Conservation (phyloP, 2,113 vertebrate genomes). For the Pseudopipra pipra region DNA sequence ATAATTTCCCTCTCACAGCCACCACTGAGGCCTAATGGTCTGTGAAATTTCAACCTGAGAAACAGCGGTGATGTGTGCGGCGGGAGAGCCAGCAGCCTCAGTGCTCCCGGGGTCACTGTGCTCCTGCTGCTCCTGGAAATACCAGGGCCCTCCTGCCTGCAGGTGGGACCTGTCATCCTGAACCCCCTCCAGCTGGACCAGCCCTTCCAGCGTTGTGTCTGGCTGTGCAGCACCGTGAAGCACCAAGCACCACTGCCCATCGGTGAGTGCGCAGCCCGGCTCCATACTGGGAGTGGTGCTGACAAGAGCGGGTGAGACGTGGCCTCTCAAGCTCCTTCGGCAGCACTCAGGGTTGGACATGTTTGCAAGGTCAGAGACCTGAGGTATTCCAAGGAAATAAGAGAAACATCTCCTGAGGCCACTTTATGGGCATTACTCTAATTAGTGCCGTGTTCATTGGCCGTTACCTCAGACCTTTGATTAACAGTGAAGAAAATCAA, state of each 20-base stretch:
- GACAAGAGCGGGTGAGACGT: accelerated
- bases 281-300: accelerated
- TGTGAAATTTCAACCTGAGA: neutral
- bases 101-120: accelerated
- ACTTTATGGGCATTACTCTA: constrained; percentile 47
- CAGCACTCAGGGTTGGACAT: neutral
- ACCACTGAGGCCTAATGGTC: neutral
- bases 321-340: neutral
- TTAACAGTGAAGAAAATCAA: constrained; percentile 73
- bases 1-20: neutral
- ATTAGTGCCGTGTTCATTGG: constrained; percentile 45
- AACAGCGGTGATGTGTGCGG: accelerated
- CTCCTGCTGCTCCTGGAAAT: neutral
- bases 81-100: accelerated
- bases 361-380: neutral
- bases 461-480: constrained; percentile 66
- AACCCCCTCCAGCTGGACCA: neutral
- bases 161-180: accelerated
- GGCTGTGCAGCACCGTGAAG: neutral
- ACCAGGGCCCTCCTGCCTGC: neutral
- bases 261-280: accelerated
- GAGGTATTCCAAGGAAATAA: neutral
- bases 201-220: neutral
- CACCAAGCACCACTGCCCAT: accelerated
- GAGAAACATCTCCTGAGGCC: neutral